Base-by-base conservation (phyloP, 2,888 invertebrate genomes). In the Cryptophagus acutangulus region DNA sequence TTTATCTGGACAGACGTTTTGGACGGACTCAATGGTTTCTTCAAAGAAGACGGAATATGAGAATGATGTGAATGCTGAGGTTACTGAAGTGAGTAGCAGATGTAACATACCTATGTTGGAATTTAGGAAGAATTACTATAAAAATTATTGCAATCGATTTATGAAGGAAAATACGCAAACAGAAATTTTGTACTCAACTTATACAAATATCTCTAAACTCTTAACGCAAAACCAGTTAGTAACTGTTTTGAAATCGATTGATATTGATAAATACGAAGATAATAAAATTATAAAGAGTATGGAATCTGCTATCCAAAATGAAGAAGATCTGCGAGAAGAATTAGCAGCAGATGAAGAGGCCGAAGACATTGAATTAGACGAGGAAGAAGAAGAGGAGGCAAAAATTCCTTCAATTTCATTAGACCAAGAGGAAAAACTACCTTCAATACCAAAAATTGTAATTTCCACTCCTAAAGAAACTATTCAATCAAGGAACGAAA, bases 1-100 rank as follows among this genome's bases (percentile, higher is more conserved):
- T 36, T 42, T 44, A 20, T 44, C 42, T 17, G 58, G 58, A 2
- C 42, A 46, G 13, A 18, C 40, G 14, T 47, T 54, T 37, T 46
- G 40, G 39, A 51, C 44, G 8, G 45, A 55, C 15, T 34, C 41
- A 12, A 30, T 36, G 40, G 45, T 57, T 2, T 39, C n/a, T 6
- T n/a, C 46, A 16, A 9, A 9, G 3, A 42, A 46, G 26, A 40
- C 20, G 16, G 20, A 30, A 12, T 5, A 3, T 5, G 10, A n/a
- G 13, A 3, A 16, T 15, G 16, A 8, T 31, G 31, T 15, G 4
- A 31, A 31, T 15, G 3, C 15, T 31, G 24, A 20, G 24, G n/a
- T 20, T 20, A 4, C 6, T 24, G 12, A 26, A 18, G 8, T 13
- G 30, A 20, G 12, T 10, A 33, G 24, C 15, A 5, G 3, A 20